Percentiles rank a stretch among this genome's conserved stretches.
phyloP scores from a whole-genome alignment of 2,888 invertebrate species.

The Caenorhabditis doughertyi region DNA sequence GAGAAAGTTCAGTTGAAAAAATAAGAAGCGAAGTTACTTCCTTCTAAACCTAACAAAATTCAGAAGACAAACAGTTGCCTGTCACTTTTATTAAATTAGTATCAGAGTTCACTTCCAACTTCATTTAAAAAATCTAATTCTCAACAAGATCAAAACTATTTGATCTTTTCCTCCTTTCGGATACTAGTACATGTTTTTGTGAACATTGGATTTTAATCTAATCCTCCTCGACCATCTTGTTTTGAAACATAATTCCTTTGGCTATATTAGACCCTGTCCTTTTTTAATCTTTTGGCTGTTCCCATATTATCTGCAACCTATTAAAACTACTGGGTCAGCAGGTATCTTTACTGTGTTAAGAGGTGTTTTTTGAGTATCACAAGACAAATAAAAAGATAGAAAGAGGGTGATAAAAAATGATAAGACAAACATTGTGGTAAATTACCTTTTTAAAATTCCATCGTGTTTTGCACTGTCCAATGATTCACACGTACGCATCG shows the following conservation, averaged over 20 bases:
- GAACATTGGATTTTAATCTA: not conserved
- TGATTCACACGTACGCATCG: conserved; percentile 22
- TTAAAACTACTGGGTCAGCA: conserved; percentile 2
- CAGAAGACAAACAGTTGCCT: too few relatives aligned
- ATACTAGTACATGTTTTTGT: not conserved
- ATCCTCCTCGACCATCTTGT: too few relatives aligned
- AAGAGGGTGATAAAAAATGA: not conserved
- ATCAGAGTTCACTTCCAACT: too few relatives aligned
- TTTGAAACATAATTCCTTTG: not conserved
- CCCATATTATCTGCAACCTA: not conserved
- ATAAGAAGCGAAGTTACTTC: too few relatives aligned
- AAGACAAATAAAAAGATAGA: not conserved
- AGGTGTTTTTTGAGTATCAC: not conserved
- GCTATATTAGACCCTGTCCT: not conserved
- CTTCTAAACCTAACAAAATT: too few relatives aligned
- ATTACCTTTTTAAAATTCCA: conserved; percentile 39
- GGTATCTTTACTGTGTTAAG: not conserved
- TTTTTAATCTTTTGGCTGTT: not conserved
- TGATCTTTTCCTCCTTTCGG: not conserved
- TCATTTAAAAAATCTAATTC: too few relatives aligned
- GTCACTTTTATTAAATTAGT: too few relatives aligned
- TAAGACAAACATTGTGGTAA: conserved; percentile 9
- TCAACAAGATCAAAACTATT: too few relatives aligned
- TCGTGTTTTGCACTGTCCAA: conserved; percentile 25
- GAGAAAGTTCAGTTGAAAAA: too few relatives aligned